phyloP scores from a whole-genome alignment of 2,113 vertebrate genomes.

The Leptosomus discolor region DNA sequence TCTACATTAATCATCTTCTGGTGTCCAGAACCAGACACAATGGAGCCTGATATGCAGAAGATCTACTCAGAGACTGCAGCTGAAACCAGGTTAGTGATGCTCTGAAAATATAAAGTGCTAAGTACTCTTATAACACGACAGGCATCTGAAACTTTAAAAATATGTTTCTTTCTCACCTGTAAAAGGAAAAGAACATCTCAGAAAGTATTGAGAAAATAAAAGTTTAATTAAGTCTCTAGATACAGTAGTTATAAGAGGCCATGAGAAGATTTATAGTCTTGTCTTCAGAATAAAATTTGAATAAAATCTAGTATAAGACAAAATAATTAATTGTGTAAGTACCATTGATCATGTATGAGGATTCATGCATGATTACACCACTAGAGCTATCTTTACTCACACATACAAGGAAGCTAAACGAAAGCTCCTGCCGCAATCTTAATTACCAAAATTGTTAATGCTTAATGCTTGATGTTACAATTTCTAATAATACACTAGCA shows the following conservation, averaged over 20 bases:
- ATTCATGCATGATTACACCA: neutral
- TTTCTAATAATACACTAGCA: rapidly evolving
- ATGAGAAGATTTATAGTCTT: neutral
- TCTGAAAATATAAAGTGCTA: neutral
- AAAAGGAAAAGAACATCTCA: neutral
- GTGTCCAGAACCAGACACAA: neutral
- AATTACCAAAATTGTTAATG: neutral
- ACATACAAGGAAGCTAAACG: neutral
- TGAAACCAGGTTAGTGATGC: neutral
- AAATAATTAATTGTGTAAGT: neutral
- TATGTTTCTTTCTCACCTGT: neutral
- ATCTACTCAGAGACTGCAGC: neutral
- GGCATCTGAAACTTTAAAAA: neutral
- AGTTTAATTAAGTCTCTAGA: neutral
- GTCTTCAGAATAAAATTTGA: neutral
- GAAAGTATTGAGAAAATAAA: neutral
- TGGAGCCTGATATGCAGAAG: neutral
- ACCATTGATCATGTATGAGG: rapidly evolving
- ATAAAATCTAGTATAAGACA: neutral
- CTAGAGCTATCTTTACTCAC: neutral
- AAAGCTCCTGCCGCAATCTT: neutral
- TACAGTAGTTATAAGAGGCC: neutral
- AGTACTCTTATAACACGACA: neutral
- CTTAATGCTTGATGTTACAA: neutral
- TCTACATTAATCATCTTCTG: neutral